Conservation (phyloP, 2,888 invertebrate species). For the Protonemura montana region DNA sequence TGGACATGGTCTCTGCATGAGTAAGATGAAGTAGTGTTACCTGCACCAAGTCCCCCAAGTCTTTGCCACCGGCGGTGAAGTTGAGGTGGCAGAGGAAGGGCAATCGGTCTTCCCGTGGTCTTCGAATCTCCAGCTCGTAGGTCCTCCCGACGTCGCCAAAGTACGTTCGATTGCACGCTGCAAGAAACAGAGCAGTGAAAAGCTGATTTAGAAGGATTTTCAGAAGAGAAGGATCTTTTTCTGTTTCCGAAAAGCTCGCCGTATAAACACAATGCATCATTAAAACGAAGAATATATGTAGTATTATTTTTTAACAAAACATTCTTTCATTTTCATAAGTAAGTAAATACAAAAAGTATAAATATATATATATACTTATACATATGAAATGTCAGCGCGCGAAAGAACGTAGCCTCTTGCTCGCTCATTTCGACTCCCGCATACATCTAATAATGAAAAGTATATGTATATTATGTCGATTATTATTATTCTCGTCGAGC, state of each 20-base stretch:
- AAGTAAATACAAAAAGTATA: background rate
- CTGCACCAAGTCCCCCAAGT: conserved; percentile 83
- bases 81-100: conserved; percentile 84
- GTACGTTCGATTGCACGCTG: conserved; percentile 86
- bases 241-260: background rate
- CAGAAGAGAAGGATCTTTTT: background rate
- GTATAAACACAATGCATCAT: conserved; percentile 30
- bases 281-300: background rate
- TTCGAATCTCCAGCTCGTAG: conserved; percentile 79
- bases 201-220: conserved; percentile 1
- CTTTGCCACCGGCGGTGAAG: conserved; percentile 80
- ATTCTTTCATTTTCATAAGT: background rate
- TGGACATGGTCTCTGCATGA: too few species aligned
- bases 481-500: conserved; percentile 9
- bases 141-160: conserved; percentile 82
- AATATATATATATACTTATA: too few species aligned
- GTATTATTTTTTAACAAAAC: conserved; percentile 2
- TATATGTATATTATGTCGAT: conserved; percentile 29
- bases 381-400: background rate
- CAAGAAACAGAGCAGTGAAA: background rate
- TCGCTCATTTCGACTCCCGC: conserved; percentile 24
- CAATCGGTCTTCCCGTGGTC: conserved; percentile 76
- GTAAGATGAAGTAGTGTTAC: too few species aligned
- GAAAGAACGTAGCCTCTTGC: background rate
- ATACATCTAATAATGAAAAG: conserved; percentile 28